Base-by-base conservation (phyloP, 2,888 invertebrate species). In the Sisyra terminalis region DNA sequence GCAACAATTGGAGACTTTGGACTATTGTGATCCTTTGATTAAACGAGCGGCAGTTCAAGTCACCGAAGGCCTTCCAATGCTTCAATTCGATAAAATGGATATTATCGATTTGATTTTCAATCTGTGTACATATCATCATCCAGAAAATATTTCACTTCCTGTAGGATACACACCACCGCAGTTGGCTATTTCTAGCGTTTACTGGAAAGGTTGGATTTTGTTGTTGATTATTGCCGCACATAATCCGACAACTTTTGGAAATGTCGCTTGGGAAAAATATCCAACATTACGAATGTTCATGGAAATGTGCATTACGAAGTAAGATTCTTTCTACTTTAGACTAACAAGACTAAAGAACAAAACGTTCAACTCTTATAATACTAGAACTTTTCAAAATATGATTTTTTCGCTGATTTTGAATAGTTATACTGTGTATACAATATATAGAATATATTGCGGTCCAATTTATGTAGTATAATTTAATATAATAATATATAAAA, bases 261-360 rank as follows among this genome's bases (percentile, higher is more conserved):
- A 77, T 49, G 68, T 82, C 43, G 88, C 86, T 29, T 93, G 93
- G 80, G 76, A 80, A 52, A 78, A 81, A 50, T 96, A 93, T 66
- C 90, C 94, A 13, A 93, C 86, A 39, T 71, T 96, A 49, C 71
- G 86, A 47, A 80, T 82, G 53, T 70, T 96, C 49, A 92, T 96
- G 74, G 94, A 96, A 67, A 90, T 90, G 80, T 89, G 90, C 53
- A 96, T 96, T 57, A 96, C 94, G 8, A 89, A 86, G 79, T 83
- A 57, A 65, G 70, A 65, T 32, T 38, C 38, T 43, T n/a, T n/a
- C n/a, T n/a, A n/a, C n/a, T n/a, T n/a, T n/a, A n/a, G n/a, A n/a
- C n/a, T n/a, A n/a, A n/a, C n/a, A n/a, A n/a, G n/a, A n/a, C n/a
- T n/a, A n/a, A n/a, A 10, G n/a, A n/a, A n/a, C n/a, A n/a, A n/a